Conservation (phyloP, 2,888 invertebrate species). For the Catocala sponsa region DNA sequence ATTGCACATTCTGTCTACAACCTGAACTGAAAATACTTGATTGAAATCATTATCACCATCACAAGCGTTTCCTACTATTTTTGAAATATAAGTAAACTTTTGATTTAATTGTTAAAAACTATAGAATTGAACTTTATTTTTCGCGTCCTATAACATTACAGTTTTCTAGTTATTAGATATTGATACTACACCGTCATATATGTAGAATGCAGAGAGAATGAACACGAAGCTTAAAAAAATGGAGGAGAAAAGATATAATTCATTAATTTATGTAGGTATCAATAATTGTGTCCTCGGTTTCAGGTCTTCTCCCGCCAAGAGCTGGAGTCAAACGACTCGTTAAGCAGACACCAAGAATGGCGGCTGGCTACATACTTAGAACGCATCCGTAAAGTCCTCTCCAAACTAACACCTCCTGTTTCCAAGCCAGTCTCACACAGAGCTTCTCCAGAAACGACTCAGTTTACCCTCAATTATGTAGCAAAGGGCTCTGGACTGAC, state of each 20-base stretch:
- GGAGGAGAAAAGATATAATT: no score
- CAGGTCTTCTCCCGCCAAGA: slow-evolving; percentile 89
- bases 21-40: neutral
- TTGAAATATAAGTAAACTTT: no score
- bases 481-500: slow-evolving; percentile 89
- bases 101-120: no score
- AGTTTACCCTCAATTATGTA: slow-evolving; percentile 85
- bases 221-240: no score
- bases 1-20: neutral
- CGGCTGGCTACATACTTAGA: slow-evolving; percentile 86
- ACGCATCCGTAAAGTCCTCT: slow-evolving; percentile 79
- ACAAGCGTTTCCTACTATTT: no score
- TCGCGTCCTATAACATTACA: no score
- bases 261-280: no score
- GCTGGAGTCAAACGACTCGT: slow-evolving; percentile 79
- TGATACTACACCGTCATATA: no score
- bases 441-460: slow-evolving; percentile 72
- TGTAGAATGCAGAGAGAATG: no score
- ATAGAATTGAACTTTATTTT: no score
- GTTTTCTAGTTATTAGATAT: no score
- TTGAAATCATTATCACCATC: neutral
- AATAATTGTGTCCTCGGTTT: no score
- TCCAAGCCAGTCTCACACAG: slow-evolving; percentile 72
- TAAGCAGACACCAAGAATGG: slow-evolving; percentile 87
- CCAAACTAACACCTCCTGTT: slow-evolving; percentile 77